A percentile compares a stretch with the other conserved stretches of the same genome.
phyloP scores from a whole-genome alignment of 1,140 invertebrate species.

The Drosophila busckii region DNA sequence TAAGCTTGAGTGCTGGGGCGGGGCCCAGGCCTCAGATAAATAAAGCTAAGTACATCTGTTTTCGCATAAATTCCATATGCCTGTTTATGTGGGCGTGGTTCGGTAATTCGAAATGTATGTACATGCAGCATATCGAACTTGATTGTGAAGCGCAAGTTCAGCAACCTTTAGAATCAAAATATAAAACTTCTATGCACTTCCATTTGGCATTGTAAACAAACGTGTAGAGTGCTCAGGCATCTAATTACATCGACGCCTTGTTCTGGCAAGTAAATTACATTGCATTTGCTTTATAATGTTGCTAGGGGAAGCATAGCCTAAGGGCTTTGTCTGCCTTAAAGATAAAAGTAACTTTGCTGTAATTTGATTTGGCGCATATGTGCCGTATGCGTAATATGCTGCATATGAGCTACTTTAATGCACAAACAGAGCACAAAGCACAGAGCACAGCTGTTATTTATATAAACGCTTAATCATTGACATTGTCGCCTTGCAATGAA shows the following conservation, averaged over 20 bases:
- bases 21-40: slow-evolving; percentile 44
- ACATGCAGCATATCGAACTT: too few relatives aligned
- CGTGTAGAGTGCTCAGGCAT: too few relatives aligned
- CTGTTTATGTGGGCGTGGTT: slow-evolving; percentile 22
- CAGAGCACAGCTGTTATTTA: too few relatives aligned
- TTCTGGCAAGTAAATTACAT: slow-evolving; percentile 50
- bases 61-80: slow-evolving; percentile 58
- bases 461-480: too few relatives aligned
- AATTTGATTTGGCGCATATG: slow-evolving; percentile 60
- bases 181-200: too few relatives aligned
- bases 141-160: too few relatives aligned
- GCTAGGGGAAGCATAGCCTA: slow-evolving; percentile 34
- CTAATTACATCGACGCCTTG: too few relatives aligned
- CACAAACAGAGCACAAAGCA: too few relatives aligned
- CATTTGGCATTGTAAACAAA: too few relatives aligned
- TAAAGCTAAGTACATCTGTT: slow-evolving; percentile 72
- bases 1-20: slow-evolving; percentile 27
- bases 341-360: slow-evolving; percentile 66
- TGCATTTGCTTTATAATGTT: slow-evolving; percentile 75
- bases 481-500: too few relatives aligned
- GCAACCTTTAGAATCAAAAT: too few relatives aligned
- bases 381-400: slow-evolving; percentile 13
- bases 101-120: slow-evolving; percentile 21
- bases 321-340: slow-evolving; percentile 28
- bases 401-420: slow-evolving; percentile 25